Evolutionary conservation across 2,113 vertebrate species (phyloP).

Genomic region (Hyla sarda): DNA sequence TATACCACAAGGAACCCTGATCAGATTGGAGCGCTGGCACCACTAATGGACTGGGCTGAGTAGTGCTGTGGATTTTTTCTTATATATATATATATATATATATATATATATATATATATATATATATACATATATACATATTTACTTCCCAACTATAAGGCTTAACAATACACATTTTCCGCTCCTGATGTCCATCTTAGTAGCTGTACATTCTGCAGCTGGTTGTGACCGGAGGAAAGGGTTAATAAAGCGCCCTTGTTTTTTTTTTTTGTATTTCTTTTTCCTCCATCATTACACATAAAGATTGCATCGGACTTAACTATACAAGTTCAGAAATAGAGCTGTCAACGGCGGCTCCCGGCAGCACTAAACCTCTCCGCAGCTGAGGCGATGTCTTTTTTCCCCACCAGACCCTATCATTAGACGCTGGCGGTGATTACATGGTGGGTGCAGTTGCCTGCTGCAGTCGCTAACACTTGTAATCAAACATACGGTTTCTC

Average conservation of each 20-base stretch:
- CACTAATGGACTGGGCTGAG: no score
- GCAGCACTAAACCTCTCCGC: background rate
- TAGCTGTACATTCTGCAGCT: background rate
- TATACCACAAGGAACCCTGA: no score
- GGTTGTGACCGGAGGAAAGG: background rate
- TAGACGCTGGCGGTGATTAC: conserved; percentile 47
- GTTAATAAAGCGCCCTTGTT: background rate
- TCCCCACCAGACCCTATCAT: conserved; percentile 45
- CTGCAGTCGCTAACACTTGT: conserved; percentile 46
- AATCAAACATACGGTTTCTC: conserved; percentile 38
- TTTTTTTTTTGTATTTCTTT: background rate
- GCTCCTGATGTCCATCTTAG: background rate
- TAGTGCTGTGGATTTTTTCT: no score
- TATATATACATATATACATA: no score
- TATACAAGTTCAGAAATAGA: background rate
- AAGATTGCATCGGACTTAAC: conserved; percentile 7
- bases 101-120: no score
- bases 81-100: no score
- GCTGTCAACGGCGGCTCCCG: background rate
- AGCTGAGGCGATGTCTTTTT: background rate
- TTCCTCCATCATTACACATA: background rate
- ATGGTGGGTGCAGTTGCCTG: conserved; percentile 34
- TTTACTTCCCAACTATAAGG: background rate
- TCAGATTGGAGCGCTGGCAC: no score
- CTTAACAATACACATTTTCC: background rate